Base-by-base conservation (phyloP, 2,113 vertebrate species). In the Rutilus rutilus region DNA sequence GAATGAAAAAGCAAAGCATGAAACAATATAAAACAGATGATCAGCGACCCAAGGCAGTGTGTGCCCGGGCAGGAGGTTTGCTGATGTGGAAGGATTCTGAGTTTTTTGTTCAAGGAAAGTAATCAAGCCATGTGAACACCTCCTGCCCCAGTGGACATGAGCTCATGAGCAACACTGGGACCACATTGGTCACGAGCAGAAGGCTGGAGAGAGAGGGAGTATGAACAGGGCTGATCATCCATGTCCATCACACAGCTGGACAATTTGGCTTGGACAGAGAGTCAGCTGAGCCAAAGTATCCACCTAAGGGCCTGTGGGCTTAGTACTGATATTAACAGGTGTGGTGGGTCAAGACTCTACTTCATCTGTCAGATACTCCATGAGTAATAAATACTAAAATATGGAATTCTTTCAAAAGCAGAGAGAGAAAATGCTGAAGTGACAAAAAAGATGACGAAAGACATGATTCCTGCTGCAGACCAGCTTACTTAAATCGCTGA, bases 191-290 rank as follows among this genome's bases (percentile, higher is more conserved):
- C 65, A 50, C 21, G 5, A 59, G n/a, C 42, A 69, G 45, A 81
- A 52, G 19, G 19, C 9, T 52, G 52, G 11, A 87, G 84, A 90
- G 65, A 74, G 77, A 80, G 2, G 60, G 84, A 25, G 25, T 15
- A 33, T 36, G 75, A 69, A 60, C 30, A 33, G 47, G 67, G 65
- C 82, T 78, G 77, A 80, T 57, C 64, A 73, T 73, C 42, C 23
- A 47, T 80, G 82, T 77, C 60, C 71, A 77, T 86, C 85, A 87
- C 25, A 86, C 89, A 91, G 88, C 87, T 91, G 89, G 85, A 90
- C 62, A 82, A 81, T 50, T 78, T 87, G 89, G 89, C 88, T 80
- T 33, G 5, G 12, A 47, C 27, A 15, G 39, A 27, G 78, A 21
- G 39, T 59, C 19, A 82, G 42, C 59, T 62, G 39, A 64, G 86